Base-by-base conservation (phyloP, 2,888 invertebrate genomes). In the Eilema caniola region DNA sequence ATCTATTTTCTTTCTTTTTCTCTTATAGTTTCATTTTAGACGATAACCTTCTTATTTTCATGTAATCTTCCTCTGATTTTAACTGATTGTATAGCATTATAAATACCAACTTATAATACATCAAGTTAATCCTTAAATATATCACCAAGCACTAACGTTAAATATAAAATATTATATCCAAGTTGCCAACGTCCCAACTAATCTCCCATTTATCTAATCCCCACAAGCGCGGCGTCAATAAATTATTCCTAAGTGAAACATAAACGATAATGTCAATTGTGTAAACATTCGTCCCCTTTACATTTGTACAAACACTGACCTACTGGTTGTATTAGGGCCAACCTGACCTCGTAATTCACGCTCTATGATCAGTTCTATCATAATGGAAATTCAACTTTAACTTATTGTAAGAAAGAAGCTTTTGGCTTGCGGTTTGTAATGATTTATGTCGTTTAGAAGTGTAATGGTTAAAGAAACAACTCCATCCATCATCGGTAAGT, bases 401-500 rank as follows among this genome's bases (percentile, higher is more conserved):
- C 0, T 0, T 0, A 0, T 3, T 3, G 0, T 0, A 0, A 1
- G 82, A 82, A 53, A 74, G 76, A 79, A 71, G 3, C 62, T 71
- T 75, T 72, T 69, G 2, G 20, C 2, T 71, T n/a, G 63, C 53
- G 10, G 0, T 0, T 0, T 4, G 0, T 16, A 56, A 69, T 62
- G 24, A 72, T 37, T 83, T 89, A 80, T 0, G 80, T 20, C 79
- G 66, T 87, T 89, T 73, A 25, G 68, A 28, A 23, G 1, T 25
- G 53, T 67, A 24, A 65, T 68, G 20, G 62, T 74, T 78, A 75
- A 77, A 83, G 83, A 84, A 89, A 89, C 87, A 86, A 87, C 85
- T 87, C 88, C 88, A 95, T 95, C 94, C 87, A 94, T 94, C 94
- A 94, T 92, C 89, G 86, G 90, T 89, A 90, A 91, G 90, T 94